phyloP scores from a whole-genome alignment of 2,797 vertebrate species.

The Cynopterus sphinx region DNA sequence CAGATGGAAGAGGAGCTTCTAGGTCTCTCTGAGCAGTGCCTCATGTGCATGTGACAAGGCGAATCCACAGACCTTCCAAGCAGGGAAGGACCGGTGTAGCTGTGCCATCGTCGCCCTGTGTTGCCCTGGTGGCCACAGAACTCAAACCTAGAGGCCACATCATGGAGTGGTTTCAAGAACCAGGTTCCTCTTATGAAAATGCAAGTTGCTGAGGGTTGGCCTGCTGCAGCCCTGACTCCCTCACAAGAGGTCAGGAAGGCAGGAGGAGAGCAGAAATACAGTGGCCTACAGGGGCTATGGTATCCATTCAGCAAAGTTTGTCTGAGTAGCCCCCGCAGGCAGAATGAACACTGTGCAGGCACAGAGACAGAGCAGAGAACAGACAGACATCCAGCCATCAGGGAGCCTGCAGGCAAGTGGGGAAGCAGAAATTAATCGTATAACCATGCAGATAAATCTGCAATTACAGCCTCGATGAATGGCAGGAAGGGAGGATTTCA shows the following conservation, averaged over 20 bases:
- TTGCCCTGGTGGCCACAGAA: fast-evolving
- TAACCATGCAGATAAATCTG: neutral
- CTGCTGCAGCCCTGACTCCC: no score
- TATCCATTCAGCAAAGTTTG: neutral
- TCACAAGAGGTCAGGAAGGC: fast-evolving
- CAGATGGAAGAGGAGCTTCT: slow-evolving; percentile 72
- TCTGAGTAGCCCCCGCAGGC: neutral
- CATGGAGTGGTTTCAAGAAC: neutral
- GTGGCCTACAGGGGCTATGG: fast-evolving
- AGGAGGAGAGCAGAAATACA: neutral
- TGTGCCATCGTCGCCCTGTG: neutral
- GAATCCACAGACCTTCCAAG: slow-evolving; percentile 27
- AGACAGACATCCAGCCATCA: neutral
- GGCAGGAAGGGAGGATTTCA: neutral
- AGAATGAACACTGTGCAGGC: neutral
- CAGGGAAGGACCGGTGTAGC: neutral
- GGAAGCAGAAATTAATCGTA: slow-evolving; percentile 1
- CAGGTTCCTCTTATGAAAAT: neutral
- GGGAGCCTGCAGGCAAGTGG: neutral
- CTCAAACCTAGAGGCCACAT: neutral
- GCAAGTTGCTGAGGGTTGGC: neutral
- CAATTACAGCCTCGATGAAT: neutral
- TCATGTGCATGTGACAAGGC: slow-evolving; percentile 70
- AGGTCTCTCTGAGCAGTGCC: slow-evolving; percentile 58
- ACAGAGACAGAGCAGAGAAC: neutral